phyloP scores from a whole-genome alignment of 92 coral and sea anemone species.

The Pocillopora grandis region DNA sequence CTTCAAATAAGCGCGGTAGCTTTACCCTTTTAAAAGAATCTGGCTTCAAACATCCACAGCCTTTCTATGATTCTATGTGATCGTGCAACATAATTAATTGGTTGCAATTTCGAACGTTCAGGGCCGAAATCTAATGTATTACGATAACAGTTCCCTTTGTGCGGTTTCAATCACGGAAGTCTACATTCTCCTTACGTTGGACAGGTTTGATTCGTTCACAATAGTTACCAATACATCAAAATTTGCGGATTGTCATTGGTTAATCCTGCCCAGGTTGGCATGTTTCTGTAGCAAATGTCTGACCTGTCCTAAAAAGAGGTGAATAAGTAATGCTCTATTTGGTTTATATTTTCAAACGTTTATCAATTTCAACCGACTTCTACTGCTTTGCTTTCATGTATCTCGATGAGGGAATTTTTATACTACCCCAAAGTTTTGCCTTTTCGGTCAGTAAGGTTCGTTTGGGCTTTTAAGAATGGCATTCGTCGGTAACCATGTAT shows the following conservation, averaged over 20 bases:
- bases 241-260: neutral
- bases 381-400: no score
- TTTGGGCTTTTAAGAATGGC: neutral
- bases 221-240: neutral
- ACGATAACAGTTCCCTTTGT: neutral
- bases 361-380: neutral
- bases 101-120: no score
- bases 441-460: no score
- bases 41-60: no score
- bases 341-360: neutral
- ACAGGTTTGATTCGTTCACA: neutral
- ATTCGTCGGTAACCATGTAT: neutral
- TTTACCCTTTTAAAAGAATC: no score
- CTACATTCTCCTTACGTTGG: neutral
- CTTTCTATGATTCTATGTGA: no score
- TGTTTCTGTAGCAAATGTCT: slow-evolving; percentile 3
- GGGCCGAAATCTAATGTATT: no score
- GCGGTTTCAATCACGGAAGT: neutral
- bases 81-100: no score
- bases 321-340: slow-evolving; percentile 1
- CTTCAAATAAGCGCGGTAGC: no score
- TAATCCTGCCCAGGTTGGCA: neutral
- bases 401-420: neutral
- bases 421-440: neutral
- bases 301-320: neutral